Percentiles rank a stretch among this genome's conserved stretches.
phyloP scores from a whole-genome alignment of 2,797 vertebrate genomes.

The Chrysolophus pictus region DNA sequence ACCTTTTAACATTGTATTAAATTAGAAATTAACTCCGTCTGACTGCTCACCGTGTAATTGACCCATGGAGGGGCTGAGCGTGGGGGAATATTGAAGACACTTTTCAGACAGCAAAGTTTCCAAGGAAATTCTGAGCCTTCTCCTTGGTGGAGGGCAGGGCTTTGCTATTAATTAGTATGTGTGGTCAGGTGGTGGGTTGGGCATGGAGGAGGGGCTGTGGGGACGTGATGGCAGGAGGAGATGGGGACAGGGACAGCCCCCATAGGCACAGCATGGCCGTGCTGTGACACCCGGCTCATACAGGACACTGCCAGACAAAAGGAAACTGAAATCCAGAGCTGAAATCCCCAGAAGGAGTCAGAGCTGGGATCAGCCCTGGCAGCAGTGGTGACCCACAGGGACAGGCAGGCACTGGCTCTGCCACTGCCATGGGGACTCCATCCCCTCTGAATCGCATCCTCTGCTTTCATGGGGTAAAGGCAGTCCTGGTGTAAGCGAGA shows the following conservation, averaged over 20 bases:
- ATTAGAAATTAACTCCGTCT: slow-evolving; percentile 65
- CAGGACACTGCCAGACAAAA: fast-evolving
- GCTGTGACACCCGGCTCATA: neutral
- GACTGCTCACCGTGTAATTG: slow-evolving; percentile 19
- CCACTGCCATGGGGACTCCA: fast-evolving
- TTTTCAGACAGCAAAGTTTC: slow-evolving; percentile 16
- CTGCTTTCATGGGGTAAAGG: neutral
- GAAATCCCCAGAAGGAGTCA: neutral
- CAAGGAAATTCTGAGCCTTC: slow-evolving; percentile 42
- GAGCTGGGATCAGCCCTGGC: neutral
- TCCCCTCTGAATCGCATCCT: neutral
- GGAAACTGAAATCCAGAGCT: neutral
- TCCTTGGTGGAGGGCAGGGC: slow-evolving; percentile 41
- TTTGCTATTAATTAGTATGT: slow-evolving; percentile 47
- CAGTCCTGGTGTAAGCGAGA: neutral
- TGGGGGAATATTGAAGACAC: slow-evolving; percentile 45
- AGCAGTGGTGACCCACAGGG: neutral
- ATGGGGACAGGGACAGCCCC: neutral
- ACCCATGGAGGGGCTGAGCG: slow-evolving; percentile 9
- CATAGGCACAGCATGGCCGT: neutral
- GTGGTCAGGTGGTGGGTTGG: slow-evolving; percentile 6
- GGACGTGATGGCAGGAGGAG: neutral
- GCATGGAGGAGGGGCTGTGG: neutral
- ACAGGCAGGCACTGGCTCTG: fast-evolving
- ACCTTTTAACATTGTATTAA: slow-evolving; percentile 64